Percentiles rank a stretch among this genome's conserved stretches.
These are phyloP conservation scores for Hermodice carunculata DNA, from an alignment of 2,888 invertebrate genomes.

Conservation along the genomic window DNA sequence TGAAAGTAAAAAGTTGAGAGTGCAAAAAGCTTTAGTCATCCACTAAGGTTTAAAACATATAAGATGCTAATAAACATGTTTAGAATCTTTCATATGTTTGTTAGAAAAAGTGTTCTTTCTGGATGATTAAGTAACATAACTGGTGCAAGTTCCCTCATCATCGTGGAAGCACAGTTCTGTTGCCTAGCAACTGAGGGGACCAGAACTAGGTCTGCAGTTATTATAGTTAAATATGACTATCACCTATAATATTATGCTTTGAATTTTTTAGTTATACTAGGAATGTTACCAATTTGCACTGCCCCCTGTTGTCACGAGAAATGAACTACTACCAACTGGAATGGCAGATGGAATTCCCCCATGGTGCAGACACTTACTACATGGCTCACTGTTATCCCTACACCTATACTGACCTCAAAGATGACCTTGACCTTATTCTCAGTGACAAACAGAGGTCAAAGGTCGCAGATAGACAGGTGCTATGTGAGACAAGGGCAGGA, in stretches of 20 bases:
- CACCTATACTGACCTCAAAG: slow-evolving; percentile 68
- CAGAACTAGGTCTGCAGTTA: too few species aligned
- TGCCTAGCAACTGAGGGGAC: too few species aligned
- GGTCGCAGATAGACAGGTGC: slow-evolving; percentile 58
- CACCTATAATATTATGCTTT: not conserved
- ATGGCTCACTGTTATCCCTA: slow-evolving; percentile 69
- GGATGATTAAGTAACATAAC: too few species aligned
- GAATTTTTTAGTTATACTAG: slow-evolving; percentile 54
- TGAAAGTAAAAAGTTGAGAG: too few species aligned
- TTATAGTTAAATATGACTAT: too few species aligned
- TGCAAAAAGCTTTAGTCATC: too few species aligned
- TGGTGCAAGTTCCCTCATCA: too few species aligned
- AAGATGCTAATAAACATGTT: too few species aligned
- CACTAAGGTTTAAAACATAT: too few species aligned
- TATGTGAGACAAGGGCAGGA: slow-evolving; percentile 68
- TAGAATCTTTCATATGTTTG: too few species aligned
- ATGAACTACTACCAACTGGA: slow-evolving; percentile 64
- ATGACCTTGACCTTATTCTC: slow-evolving; percentile 62
- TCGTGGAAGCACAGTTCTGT: too few species aligned
- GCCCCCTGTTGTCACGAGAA: slow-evolving; percentile 61
- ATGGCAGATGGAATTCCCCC: slow-evolving; percentile 68
- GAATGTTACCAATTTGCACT: slow-evolving; percentile 60
- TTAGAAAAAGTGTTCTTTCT: too few species aligned
- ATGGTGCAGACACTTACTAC: slow-evolving; percentile 63
- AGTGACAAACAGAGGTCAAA: slow-evolving; percentile 51